Evolutionary conservation across 2,888 invertebrate species (phyloP).

Genomic region (Balanococcus diminutus): DNA sequence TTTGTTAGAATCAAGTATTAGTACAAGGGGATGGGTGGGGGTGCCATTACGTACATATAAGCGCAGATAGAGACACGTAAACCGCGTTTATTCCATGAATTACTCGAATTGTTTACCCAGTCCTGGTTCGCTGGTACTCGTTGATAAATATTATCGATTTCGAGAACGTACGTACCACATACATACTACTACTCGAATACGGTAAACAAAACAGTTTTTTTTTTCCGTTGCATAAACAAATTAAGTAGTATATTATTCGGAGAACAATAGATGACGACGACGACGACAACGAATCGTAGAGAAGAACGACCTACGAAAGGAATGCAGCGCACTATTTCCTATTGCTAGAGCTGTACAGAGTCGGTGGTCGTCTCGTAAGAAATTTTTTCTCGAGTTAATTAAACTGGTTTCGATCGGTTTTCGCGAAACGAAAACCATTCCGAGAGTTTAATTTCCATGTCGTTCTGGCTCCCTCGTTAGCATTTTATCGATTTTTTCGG

Average conservation of each 20-base stretch:
- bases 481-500: background rate
- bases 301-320: background rate
- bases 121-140: background rate
- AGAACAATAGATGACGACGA: background rate
- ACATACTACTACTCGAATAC: background rate
- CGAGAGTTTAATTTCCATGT: background rate
- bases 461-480: background rate
- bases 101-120: slow-evolving; percentile 8
- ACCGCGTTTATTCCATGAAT: background rate
- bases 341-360: background rate
- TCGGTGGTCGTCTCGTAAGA: background rate
- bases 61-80: background rate
- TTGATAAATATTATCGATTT: slow-evolving; percentile 25
- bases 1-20: no score
- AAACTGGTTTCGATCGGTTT: slow-evolving; percentile 23
- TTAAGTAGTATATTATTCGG: background rate
- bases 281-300: background rate
- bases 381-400: background rate
- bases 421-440: background rate
- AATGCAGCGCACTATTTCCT: background rate
- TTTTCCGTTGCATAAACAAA: slow-evolving; percentile 1
- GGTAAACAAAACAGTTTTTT: slow-evolving; percentile 2
- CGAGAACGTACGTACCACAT: slow-evolving; percentile 1
- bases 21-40: no score
- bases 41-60: no score